Percentiles rank a stretch among this genome's conserved stretches.
These are phyloP conservation scores for Drosophila kanapiae DNA, from an alignment of 1,140 invertebrate species.

Conservation along the genomic window DNA sequence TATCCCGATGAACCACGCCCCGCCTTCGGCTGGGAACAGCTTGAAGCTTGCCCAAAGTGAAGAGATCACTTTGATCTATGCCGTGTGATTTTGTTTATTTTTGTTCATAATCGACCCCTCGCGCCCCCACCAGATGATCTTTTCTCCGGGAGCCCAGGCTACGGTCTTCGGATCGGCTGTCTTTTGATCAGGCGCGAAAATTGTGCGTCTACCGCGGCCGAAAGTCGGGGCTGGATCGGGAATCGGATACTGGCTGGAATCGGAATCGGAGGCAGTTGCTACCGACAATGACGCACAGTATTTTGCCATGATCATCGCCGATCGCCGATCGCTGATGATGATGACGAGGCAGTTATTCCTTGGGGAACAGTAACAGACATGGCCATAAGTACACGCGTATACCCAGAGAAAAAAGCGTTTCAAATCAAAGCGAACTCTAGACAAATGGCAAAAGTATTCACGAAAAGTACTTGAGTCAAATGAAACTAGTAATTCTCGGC, in stretches of 20 bases:
- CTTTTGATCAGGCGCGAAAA: slow-evolving; percentile 82
- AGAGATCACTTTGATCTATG: slow-evolving; percentile 71
- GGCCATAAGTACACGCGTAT: not conserved
- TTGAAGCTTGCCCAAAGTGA: slow-evolving; percentile 50
- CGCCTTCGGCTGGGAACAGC: slow-evolving; percentile 20
- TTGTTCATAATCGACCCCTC: slow-evolving; percentile 76
- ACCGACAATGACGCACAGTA: slow-evolving; percentile 67
- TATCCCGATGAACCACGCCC: slow-evolving; percentile 72
- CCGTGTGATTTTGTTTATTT: slow-evolving; percentile 82
- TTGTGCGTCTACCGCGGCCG: slow-evolving; percentile 60
- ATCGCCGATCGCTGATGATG: slow-evolving; percentile 36
- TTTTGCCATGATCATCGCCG: slow-evolving; percentile 23
- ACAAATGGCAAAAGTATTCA: not conserved
- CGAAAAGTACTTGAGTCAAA: too few species aligned
- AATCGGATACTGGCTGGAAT: slow-evolving; percentile 13
- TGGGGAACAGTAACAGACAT: slow-evolving; percentile 38
- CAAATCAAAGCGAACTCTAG: not conserved
- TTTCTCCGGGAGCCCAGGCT: not conserved
- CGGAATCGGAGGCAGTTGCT: slow-evolving; percentile 66
- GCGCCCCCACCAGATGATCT: slow-evolving; percentile 37
- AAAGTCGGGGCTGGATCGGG: slow-evolving; percentile 15
- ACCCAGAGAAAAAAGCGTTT: slow-evolving; percentile 40
- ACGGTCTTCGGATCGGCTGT: slow-evolving; percentile 42
- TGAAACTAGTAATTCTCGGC: not conserved
- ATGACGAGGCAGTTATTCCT: slow-evolving; percentile 49